Percentiles rank a stretch among this genome's conserved stretches.
These are phyloP conservation scores for Alsophila aescularia DNA, from an alignment of 2,888 invertebrate species.

Conservation along the genomic window DNA sequence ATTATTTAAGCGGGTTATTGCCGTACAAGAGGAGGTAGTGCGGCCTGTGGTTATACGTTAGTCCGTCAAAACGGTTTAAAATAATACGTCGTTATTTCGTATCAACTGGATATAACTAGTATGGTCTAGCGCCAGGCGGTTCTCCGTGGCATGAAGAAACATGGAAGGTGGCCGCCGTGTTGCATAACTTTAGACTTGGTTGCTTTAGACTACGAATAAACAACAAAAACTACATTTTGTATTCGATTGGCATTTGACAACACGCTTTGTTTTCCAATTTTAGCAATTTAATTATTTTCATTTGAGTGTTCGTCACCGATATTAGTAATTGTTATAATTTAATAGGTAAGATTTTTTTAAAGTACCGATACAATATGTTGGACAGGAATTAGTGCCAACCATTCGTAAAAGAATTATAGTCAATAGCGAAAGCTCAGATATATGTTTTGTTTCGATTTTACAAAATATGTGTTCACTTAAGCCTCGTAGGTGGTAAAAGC, in stretches of 20 bases:
- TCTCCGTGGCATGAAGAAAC: slow-evolving; percentile 61
- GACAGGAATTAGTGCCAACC: not conserved
- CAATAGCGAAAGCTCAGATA: slow-evolving; percentile 5
- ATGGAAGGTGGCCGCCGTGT: slow-evolving; percentile 52
- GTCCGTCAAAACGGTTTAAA: slow-evolving; percentile 44
- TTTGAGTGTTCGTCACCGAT: not conserved
- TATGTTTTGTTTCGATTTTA: not conserved
- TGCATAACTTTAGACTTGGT: slow-evolving; percentile 61
- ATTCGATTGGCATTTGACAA: slow-evolving; percentile 40
- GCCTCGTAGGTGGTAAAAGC: not conserved
- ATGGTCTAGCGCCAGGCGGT: slow-evolving; percentile 50
- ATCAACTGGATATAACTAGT: slow-evolving; percentile 63
- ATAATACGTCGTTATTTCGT: slow-evolving; percentile 55
- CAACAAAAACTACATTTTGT: slow-evolving; percentile 37
- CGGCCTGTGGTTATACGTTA: slow-evolving; percentile 27
- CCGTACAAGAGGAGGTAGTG: not conserved
- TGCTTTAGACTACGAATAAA: slow-evolving; percentile 45
- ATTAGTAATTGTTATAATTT: not conserved
- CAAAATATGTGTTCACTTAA: not conserved
- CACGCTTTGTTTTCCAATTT: slow-evolving; percentile 1
- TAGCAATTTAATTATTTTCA: not conserved
- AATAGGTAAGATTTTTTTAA: not conserved
- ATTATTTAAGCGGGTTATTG: slow-evolving; percentile 13
- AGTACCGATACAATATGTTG: not conserved
- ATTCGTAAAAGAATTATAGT: slow-evolving; percentile 1